Base-by-base conservation (phyloP, 2,888 invertebrate species). In the Eretmocerus hayati region DNA sequence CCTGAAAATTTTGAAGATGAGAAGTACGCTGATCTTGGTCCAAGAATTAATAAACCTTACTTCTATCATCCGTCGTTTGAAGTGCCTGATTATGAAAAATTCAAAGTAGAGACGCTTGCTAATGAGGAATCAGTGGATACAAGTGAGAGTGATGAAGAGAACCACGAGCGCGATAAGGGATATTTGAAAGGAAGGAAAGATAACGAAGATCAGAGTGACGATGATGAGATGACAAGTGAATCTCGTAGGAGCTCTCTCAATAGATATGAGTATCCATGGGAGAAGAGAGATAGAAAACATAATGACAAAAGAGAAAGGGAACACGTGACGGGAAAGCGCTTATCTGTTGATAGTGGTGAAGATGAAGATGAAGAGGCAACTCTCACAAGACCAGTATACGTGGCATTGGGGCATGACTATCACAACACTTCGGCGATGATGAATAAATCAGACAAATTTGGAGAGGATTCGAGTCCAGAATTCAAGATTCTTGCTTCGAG, bases 191-290 rank as follows among this genome's bases (percentile, higher is more conserved):
- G 69, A 3, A 69, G 68, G 69, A 56, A 65, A 11, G 61, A 62
- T 23, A 57, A 57, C 15, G 52, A 59, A 18, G 59, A 60, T 2
- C 53, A 56, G 5, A 52, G 54, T 13, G 47, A 52, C 9, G 48
- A 58, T 35, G 46, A 52, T 15, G 48, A 42, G 9, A n/a, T n/a
- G n/a, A n/a, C n/a, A n/a, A 44, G 52, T 33, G 51, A 58, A 44
- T 57, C 59, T 8, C 52, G 55, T 36, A 51, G 49, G 20, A 46
- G 49, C 1, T 22, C 44, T 3, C 47, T 59, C 4, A 56, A 49
- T 6, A 58, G 56, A 15, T 63, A 64, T 43, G 70, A 69, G 46
- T 71, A 59, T 59, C 71, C 71, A 2, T 71, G 71, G 71, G 69
- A 69, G 18, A 67, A 50, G 36, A 58, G 67, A 46, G 65, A 62